Percentiles rank a stretch among this genome's conserved stretches.
Evolutionary conservation across 2,797 vertebrate genomes (phyloP).

Genomic region (Fratercula arctica): DNA sequence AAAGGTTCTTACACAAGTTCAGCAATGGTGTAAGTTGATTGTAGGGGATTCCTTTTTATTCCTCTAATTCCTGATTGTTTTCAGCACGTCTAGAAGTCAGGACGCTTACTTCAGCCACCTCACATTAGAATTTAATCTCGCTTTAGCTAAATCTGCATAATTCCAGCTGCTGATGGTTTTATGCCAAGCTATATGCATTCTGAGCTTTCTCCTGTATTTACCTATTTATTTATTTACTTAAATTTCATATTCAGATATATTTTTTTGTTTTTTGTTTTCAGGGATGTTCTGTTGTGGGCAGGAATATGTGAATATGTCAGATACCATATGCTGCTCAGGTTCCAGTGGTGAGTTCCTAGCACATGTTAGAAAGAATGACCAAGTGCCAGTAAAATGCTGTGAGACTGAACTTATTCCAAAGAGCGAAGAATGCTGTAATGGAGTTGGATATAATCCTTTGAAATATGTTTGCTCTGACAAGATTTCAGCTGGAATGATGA

Average conservation of each 20-base stretch:
- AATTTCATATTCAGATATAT: constrained; percentile 32
- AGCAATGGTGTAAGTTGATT: not conserved
- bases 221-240: constrained; percentile 7
- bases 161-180: constrained; percentile 56
- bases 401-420: constrained; percentile 87
- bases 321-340: constrained; percentile 86
- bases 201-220: constrained; percentile 5
- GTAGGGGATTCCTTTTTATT: not conserved
- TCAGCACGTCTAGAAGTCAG: constrained; percentile 26
- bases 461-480: constrained; percentile 90
- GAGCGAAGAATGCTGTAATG: constrained; percentile 88
- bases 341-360: constrained; percentile 82
- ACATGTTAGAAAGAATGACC: constrained; percentile 84
- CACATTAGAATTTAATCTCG: constrained; percentile 26
- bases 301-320: constrained; percentile 88
- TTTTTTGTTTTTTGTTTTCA: constrained; percentile 71
- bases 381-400: constrained; percentile 87
- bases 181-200: constrained; percentile 29
- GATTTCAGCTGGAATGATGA: constrained; percentile 81
- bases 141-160: not conserved
- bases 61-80: constrained; percentile 28
- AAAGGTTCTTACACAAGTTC: not conserved
- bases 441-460: constrained; percentile 88
- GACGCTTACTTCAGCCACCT: constrained; percentile 19
- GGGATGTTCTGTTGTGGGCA: constrained; percentile 90